Evolutionary conservation across 2,888 invertebrate genomes (phyloP).

Genomic region (Agrilus mali): DNA sequence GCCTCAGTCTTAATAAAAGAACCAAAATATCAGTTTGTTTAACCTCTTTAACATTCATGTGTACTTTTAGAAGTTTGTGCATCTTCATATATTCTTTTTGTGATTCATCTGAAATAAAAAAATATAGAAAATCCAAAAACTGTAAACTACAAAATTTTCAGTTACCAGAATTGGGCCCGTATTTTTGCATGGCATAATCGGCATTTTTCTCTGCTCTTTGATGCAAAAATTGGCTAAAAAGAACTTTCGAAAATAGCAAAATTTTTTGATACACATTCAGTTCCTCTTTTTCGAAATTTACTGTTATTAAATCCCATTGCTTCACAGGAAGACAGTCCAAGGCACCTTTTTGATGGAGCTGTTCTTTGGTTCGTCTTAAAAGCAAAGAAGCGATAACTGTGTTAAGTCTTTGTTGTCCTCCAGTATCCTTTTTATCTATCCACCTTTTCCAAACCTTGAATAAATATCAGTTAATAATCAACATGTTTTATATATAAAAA

Average conservation of each 20-base stretch:
- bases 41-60: conserved; percentile 40
- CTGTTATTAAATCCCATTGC: conserved; percentile 40
- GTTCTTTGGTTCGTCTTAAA: conserved; percentile 76
- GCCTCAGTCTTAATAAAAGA: conserved; percentile 69
- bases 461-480: background rate
- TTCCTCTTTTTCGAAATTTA: conserved; percentile 56
- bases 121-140: conserved; percentile 2
- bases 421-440: conserved; percentile 72
- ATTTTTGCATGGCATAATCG: conserved; percentile 15
- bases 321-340: conserved; percentile 52
- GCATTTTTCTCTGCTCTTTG: conserved; percentile 59
- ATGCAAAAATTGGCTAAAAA: conserved; percentile 65
- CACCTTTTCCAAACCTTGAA: conserved; percentile 77
- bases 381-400: conserved; percentile 75
- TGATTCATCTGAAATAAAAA: conserved; percentile 12
- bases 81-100: conserved; percentile 45
- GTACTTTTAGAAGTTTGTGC: conserved; percentile 48
- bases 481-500: background rate
- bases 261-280: conserved; percentile 66
- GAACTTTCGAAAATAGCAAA: conserved; percentile 56
- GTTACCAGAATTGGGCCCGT: background rate
- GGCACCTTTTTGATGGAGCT: conserved; percentile 53
- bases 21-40: conserved; percentile 58
- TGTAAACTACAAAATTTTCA: background rate
- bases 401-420: conserved; percentile 70